Evolutionary conservation across 2,113 vertebrate genomes (phyloP).

Genomic region (Lampris megalopsis): DNA sequence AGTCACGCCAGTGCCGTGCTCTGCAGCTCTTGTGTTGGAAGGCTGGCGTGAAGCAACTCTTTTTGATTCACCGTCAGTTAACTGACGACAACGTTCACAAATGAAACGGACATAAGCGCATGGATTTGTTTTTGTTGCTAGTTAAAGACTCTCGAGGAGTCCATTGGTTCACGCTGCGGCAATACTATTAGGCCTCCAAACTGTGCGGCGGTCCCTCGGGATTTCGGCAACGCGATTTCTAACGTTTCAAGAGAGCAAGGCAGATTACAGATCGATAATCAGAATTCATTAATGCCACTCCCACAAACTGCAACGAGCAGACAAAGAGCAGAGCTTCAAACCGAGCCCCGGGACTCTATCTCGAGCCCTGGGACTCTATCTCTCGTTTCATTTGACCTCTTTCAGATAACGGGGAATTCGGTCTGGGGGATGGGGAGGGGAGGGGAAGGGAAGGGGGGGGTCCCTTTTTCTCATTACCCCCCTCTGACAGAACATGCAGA

Average conservation of each 20-base stretch:
- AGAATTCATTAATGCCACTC: conserved; percentile 22
- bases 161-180: too few relatives aligned
- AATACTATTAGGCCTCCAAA: too few relatives aligned
- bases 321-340: conserved; percentile 65
- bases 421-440: conserved; percentile 28
- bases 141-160: too few relatives aligned
- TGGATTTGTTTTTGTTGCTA: too few relatives aligned
- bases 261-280: not conserved
- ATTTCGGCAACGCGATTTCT: not conserved
- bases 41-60: too few relatives aligned
- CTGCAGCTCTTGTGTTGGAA: too few relatives aligned
- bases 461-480: conserved; percentile 66
- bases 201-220: too few relatives aligned
- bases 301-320: conserved; percentile 64
- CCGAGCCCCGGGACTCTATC: conserved; percentile 54
- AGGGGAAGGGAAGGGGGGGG: conserved; percentile 39
- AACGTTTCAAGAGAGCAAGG: conserved; percentile 40
- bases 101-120: too few relatives aligned
- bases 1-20: too few relatives aligned
- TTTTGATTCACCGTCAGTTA: too few relatives aligned
- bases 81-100: too few relatives aligned
- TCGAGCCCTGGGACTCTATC: conserved; percentile 59
- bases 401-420: conserved; percentile 53
- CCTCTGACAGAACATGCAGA: conserved; percentile 71
- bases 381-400: conserved; percentile 73